Evolutionary conservation across 2,888 invertebrate genomes (phyloP).

Genomic region (Buathra laborator): DNA sequence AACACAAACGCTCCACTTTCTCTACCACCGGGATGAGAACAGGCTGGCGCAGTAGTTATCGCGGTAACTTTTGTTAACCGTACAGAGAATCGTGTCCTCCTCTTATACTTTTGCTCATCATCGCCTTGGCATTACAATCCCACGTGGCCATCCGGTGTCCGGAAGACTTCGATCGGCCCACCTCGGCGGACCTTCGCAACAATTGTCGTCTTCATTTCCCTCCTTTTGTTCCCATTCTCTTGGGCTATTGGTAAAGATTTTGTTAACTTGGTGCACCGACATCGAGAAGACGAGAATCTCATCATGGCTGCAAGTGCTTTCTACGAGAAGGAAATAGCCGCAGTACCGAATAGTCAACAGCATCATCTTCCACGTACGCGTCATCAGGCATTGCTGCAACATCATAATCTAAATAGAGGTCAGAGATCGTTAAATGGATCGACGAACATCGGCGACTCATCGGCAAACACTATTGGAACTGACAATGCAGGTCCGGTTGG

Average conservation of each 20-base stretch:
- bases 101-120: constrained; percentile 44
- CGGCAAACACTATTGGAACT: constrained; percentile 55
- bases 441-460: constrained; percentile 22
- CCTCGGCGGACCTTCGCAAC: background rate
- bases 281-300: constrained; percentile 47
- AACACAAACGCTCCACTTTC: constrained; percentile 50
- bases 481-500: constrained; percentile 53
- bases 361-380: constrained; percentile 78
- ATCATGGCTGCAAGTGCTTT: constrained; percentile 82
- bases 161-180: background rate
- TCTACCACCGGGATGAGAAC: constrained; percentile 79
- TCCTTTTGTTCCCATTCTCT: background rate
- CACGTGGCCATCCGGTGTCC: constrained; percentile 11
- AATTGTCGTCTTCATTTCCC: constrained; percentile 11
- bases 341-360: constrained; percentile 81
- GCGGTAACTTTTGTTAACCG: constrained; percentile 73
- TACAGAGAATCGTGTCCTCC: constrained; percentile 35
- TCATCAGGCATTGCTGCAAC: constrained; percentile 63
- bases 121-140: background rate
- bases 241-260: constrained; percentile 65
- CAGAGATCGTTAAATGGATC: constrained; percentile 27
- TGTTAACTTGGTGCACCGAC: constrained; percentile 15
- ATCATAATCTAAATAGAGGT: constrained; percentile 55
- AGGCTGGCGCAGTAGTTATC: constrained; percentile 83
- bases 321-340: constrained; percentile 81